Base-by-base conservation (phyloP, 2,888 invertebrate genomes). In the Polydesmus complanatus region DNA sequence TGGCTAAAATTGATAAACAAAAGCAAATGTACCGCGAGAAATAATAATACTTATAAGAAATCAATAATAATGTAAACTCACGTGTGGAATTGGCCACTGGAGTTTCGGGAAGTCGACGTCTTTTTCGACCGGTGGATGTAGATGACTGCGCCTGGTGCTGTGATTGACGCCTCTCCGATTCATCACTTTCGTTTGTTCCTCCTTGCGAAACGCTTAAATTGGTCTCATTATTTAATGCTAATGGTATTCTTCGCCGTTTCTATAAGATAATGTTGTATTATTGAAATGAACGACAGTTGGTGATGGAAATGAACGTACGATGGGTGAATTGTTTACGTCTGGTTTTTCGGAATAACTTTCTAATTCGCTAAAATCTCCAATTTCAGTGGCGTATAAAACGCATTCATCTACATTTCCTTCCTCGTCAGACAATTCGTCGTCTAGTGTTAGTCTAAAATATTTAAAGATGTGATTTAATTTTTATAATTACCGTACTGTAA, bases 31-130 rank as follows among this genome's bases (percentile, higher is more conserved):
- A 14, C 37, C 5, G 14, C 37, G 5, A 37, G 14, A 37, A 5
- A 14, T 37, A 8, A 37, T 8, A 14, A 37, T 37, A 37, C 5
- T 8, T 8, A 37, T 37, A 37, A 37, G 14, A 37, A 8, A 14
- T 37, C 14, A 37, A 37, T 37, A 37, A 5, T 8, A 37, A 37
- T 8, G 14, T 8, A 37, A 37, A 8, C 37, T 8, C 14, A 37
- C 37, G 37, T 37, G 37, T 37, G 37, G 37, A 37, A 37, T 37
- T 5, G 5, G 14, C 14, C 5, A 54, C 54, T 11, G 60, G 60
- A 23, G 52, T 60, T 60, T 60, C 60, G 1, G 60, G 60, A 47
- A 60, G 54, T 37, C 60, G 21, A 23, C 60, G 54, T 21, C 60
- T 26, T 25, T 60, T 60, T 23, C 60, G 54, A 23, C 54, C 54